A percentile compares a stretch with the other conserved stretches of the same genome.
phyloP scores from a whole-genome alignment of 2,888 invertebrate genomes.

The Oasisia sp. region DNA sequence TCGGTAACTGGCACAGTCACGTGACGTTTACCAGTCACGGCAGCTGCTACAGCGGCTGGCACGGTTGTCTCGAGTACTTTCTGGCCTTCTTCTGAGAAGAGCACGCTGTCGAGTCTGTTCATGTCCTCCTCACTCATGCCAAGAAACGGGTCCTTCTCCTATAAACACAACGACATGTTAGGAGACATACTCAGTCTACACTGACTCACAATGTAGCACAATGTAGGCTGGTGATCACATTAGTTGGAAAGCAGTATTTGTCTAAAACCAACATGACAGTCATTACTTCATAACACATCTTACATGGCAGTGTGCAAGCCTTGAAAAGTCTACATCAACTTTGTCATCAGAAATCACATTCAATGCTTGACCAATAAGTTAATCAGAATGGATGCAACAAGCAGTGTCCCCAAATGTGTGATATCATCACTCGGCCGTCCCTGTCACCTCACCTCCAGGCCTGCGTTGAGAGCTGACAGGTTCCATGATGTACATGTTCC shows the following conservation, averaged over 20 bases:
- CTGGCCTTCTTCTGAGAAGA: conserved; percentile 1
- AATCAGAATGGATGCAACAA: too few species aligned
- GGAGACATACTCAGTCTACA: too few species aligned
- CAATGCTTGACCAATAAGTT: too few species aligned
- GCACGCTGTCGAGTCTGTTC: not conserved
- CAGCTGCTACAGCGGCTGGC: not conserved
- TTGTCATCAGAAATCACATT: too few species aligned
- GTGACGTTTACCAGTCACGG: not conserved
- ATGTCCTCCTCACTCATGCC: conserved; percentile 4
- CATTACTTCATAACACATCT: too few species aligned
- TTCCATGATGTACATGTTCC: not conserved
- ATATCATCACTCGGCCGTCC: not conserved
- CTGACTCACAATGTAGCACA: too few species aligned
- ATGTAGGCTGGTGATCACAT: too few species aligned
- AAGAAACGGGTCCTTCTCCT: not conserved
- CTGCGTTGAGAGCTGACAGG: not conserved
- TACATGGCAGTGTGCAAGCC: too few species aligned
- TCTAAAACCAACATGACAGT: too few species aligned
- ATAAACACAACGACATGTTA: not conserved
- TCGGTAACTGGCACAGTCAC: not conserved
- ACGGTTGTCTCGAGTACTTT: not conserved
- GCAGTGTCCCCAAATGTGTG: too few species aligned
- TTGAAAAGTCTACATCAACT: too few species aligned
- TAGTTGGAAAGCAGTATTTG: too few species aligned
- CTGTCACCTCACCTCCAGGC: not conserved